Conservation (phyloP, 2,113 vertebrate species). For the Nycticebus coucang region DNA sequence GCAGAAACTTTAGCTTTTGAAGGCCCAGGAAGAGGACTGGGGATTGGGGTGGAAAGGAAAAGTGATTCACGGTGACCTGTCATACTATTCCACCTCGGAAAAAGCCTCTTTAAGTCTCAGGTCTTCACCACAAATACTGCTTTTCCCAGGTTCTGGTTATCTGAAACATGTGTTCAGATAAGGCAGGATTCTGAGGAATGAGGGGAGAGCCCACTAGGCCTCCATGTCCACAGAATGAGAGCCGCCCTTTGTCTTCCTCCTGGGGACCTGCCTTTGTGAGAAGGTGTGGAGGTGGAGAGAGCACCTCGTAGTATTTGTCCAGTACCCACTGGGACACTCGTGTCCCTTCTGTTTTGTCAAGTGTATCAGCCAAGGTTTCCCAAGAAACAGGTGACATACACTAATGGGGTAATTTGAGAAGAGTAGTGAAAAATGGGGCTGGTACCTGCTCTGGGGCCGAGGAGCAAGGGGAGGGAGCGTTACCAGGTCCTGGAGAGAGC, state of each 20-base stretch:
- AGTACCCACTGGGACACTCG: too few relatives aligned
- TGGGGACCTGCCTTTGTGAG: not conserved
- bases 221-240: not conserved
- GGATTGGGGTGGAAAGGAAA: not conserved
- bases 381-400: not conserved
- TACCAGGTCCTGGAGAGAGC: not conserved
- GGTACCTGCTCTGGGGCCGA: not conserved
- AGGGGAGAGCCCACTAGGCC: not conserved
- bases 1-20: not conserved
- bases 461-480: not conserved
- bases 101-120: not conserved
- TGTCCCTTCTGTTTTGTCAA: not conserved
- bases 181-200: not conserved
- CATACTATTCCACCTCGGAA: not conserved
- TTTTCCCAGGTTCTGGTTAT: not conserved
- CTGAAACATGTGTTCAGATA: not conserved
- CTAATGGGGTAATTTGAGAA: not conserved
- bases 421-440: not conserved
- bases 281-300: not conserved
- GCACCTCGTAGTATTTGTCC: not conserved
- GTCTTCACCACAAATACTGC: not conserved
- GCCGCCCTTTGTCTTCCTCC: not conserved
- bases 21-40: not conserved
- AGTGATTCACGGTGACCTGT: not conserved
- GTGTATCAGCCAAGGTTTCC: not conserved